Evolutionary conservation across 2,113 vertebrate genomes (phyloP).

Genomic region (Gnathonemus longibarbis): DNA sequence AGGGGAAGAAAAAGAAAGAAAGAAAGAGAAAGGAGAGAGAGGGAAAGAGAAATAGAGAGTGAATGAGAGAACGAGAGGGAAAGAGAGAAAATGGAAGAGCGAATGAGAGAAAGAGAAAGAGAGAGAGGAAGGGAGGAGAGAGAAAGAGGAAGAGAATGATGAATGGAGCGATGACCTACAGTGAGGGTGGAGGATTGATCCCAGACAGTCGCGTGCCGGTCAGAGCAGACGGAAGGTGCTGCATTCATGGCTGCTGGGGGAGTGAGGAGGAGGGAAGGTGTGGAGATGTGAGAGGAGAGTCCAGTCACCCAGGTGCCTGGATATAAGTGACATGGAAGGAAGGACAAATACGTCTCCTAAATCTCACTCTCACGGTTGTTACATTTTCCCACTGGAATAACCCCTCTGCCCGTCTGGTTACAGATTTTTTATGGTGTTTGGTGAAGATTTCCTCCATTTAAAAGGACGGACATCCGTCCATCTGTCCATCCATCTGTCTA

Average conservation of each 20-base stretch:
- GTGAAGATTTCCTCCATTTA: background rate
- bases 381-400: background rate
- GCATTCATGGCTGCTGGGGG: background rate
- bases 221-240: slow-evolving; percentile 35
- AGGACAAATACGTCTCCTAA: background rate
- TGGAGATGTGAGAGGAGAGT: background rate
- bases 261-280: slow-evolving; percentile 2
- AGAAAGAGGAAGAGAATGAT: slow-evolving; percentile 2
- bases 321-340: background rate
- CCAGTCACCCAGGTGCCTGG: background rate
- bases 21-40: slow-evolving; percentile 34
- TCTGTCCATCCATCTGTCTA: background rate
- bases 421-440: background rate
- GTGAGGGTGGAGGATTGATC: background rate
- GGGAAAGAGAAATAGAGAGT: slow-evolving; percentile 26
- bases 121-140: background rate
- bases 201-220: slow-evolving; percentile 26
- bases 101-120: slow-evolving; percentile 8
- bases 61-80: slow-evolving; percentile 7
- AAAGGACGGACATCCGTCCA: background rate
- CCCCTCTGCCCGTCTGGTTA: background rate
- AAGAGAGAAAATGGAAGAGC: background rate
- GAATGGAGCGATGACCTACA: background rate
- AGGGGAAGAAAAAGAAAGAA: slow-evolving; percentile 10
- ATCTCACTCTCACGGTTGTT: background rate